Conservation (phyloP, 1,140 invertebrate species). For the Neodiprion virginianus region DNA sequence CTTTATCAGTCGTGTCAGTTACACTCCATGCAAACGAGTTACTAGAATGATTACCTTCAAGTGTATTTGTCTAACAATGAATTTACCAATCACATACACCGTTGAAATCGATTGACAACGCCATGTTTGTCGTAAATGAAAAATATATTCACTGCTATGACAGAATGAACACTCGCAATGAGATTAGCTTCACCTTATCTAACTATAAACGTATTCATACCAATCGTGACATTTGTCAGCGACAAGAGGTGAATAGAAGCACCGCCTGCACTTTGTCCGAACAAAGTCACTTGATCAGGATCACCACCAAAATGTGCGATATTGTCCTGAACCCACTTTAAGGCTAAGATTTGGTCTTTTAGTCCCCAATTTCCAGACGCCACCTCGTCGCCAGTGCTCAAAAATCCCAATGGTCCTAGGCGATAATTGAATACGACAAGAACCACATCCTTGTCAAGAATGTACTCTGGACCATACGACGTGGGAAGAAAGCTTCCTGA, state of each 20-base stretch:
- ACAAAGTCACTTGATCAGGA: conserved; percentile 41
- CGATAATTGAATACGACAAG: conserved; percentile 67
- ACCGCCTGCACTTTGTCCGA: conserved; percentile 41
- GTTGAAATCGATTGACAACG: too few species aligned
- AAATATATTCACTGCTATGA: too few species aligned
- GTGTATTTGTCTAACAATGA: too few species aligned
- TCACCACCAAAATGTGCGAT: conserved; percentile 48
- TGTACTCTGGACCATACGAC: conserved; percentile 57
- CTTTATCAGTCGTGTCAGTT: too few species aligned
- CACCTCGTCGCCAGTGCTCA: conserved; percentile 52
- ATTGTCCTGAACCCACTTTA: conserved; percentile 59
- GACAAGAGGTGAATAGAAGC: conserved; percentile 56
- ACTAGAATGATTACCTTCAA: too few species aligned
- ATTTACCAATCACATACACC: too few species aligned
- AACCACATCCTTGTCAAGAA: conserved; percentile 65
- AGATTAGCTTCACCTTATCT: too few species aligned
- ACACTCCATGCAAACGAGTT: too few species aligned
- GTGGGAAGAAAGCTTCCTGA: conserved; percentile 45
- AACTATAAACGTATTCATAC: conserved; percentile 20
- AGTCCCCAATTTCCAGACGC: conserved; percentile 59
- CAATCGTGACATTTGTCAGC: conserved; percentile 57
- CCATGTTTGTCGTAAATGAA: too few species aligned
- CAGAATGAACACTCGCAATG: too few species aligned
- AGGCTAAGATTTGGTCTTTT: conserved; percentile 59
- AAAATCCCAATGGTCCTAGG: conserved; percentile 65